These are phyloP conservation scores for Pseudochaenichthys georgianus DNA, from an alignment of 2,797 vertebrate genomes.

Conservation along the genomic window DNA sequence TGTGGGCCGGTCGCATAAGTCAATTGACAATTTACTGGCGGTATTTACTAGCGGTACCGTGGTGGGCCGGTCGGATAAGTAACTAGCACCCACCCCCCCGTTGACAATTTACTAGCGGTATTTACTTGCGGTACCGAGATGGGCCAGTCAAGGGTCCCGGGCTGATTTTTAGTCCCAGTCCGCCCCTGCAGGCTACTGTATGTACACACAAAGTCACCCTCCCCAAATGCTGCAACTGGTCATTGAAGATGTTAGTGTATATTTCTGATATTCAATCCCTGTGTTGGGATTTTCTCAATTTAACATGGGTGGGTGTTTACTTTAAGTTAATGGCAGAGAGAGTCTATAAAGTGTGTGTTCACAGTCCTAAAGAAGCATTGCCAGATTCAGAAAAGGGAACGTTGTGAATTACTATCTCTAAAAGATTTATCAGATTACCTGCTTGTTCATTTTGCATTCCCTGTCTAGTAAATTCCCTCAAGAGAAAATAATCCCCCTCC, in stretches of 20 bases:
- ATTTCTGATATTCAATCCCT: not conserved
- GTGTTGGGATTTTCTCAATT: constrained; percentile 3
- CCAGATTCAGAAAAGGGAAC: not conserved
- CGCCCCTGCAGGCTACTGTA: no score
- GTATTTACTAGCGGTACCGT: no score
- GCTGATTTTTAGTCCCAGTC: no score
- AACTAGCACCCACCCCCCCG: no score
- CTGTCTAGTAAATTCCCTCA: constrained; percentile 4
- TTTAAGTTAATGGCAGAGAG: not conserved
- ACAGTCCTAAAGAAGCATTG: not conserved
- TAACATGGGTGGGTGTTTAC: not conserved
- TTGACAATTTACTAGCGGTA: no score
- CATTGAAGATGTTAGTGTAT: not conserved
- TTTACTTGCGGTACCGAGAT: no score
- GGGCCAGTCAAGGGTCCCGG: no score
- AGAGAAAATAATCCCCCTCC: constrained; percentile 10
- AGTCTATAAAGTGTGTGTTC: not conserved
- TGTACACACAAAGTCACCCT: not conserved
- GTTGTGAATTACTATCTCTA: constrained; percentile 1
- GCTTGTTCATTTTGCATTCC: constrained; percentile 13
- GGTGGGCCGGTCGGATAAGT: no score
- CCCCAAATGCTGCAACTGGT: not conserved
- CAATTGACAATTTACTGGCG: no score
- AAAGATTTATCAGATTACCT: constrained; percentile 10
- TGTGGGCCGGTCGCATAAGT: no score